A percentile compares a stretch with the other conserved stretches of the same genome.
These are phyloP conservation scores for Egretta garzetta DNA, from an alignment of 2,113 vertebrate species.

Conservation along the genomic window DNA sequence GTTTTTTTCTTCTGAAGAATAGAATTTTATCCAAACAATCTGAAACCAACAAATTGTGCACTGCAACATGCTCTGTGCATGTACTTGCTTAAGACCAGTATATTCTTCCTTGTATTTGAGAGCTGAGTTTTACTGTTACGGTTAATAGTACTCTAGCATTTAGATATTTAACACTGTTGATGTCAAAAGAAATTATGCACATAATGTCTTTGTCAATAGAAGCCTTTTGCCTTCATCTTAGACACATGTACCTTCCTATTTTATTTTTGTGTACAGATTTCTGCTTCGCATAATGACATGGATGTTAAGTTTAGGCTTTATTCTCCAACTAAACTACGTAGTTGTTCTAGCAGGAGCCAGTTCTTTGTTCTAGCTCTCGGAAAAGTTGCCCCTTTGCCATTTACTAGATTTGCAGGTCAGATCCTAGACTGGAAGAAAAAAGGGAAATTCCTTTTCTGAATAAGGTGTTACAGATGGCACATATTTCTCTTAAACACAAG, in stretches of 20 bases:
- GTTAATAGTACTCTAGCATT: neutral
- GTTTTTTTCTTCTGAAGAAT: neutral
- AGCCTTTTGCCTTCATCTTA: neutral
- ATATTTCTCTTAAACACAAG: neutral
- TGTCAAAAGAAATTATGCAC: rapidly evolving
- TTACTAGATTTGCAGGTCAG: neutral
- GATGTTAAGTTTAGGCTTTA: neutral
- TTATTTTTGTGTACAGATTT: neutral
- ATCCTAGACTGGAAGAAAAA: neutral
- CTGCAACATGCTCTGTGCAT: rapidly evolving
- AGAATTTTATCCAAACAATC: neutral
- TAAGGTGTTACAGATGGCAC: neutral
- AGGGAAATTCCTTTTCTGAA: neutral
- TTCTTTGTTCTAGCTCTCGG: neutral
- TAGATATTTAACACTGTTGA: neutral
- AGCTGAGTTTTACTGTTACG: neutral
- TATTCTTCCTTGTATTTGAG: neutral
- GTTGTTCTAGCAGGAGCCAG: neutral
- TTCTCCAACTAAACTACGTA: neutral
- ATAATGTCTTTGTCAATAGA: neutral
- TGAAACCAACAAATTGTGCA: neutral
- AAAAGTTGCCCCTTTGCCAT: neutral
- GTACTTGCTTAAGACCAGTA: neutral
- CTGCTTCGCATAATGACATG: neutral
- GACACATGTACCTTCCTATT: rapidly evolving